phyloP scores from a whole-genome alignment of 2,888 invertebrate genomes.

The Orthosia gothica region DNA sequence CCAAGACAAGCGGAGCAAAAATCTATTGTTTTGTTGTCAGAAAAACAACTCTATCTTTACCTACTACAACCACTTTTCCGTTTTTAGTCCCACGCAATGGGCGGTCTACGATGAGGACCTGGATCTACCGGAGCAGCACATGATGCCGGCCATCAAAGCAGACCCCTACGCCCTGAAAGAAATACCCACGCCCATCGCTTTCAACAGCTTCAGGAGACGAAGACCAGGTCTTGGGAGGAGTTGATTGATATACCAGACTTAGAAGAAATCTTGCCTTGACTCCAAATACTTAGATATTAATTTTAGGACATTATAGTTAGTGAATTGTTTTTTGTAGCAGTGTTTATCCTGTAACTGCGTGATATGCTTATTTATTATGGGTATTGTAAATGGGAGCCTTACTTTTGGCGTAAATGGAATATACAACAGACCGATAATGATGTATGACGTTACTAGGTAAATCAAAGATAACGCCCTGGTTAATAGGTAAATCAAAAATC shows the following conservation, averaged over 20 bases:
- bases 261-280: constrained; percentile 36
- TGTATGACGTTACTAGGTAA: background rate
- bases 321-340: constrained; percentile 1
- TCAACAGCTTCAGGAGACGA: constrained; percentile 76
- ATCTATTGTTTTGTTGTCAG: background rate
- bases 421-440: too few relatives aligned
- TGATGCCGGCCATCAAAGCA: constrained; percentile 82
- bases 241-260: constrained; percentile 40
- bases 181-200: constrained; percentile 85
- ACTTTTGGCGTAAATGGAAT: background rate
- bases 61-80: background rate
- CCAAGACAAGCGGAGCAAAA: background rate
- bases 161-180: constrained; percentile 87
- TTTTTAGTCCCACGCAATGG: constrained; percentile 87
- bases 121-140: constrained; percentile 79
- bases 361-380: background rate
- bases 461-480: too few relatives aligned
- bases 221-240: constrained; percentile 71
- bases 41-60: background rate
- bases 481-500: background rate
- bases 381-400: background rate
- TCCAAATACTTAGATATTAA: constrained; percentile 44
- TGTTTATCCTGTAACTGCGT: background rate
- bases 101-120: constrained; percentile 87
- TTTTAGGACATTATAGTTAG: background rate